Base-by-base conservation (phyloP, 2,888 invertebrate genomes). In the Pollenia labialis region DNA sequence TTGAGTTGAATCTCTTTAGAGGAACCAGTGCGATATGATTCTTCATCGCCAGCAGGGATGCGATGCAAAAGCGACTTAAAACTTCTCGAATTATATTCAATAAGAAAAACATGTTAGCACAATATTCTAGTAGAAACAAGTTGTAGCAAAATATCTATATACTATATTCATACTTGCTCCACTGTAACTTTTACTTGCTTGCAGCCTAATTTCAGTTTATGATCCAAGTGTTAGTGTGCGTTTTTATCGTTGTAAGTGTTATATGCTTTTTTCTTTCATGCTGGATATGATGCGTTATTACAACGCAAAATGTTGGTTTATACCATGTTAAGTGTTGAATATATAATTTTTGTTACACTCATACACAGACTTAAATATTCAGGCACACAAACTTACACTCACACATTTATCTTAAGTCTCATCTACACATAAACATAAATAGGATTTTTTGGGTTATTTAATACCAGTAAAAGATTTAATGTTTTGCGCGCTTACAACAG, bases 321-420 rank as follows among this genome's bases (percentile, higher is more conserved):
- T 86, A 16, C 71, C 69, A 76, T 83, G 75, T 79, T 79, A 82
- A 82, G 77, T 83, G 86, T 80, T 83, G 80, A 83, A 83, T 86
- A 76, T 76, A 66, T 72, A 71, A 76, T 80, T 80, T 74, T 64
- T 79, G 32, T 56, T 18, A 50, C 8, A 12, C 7, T 14, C 40
- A 40, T 60, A 46, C 32, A 3, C 12, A 44, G 9, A 11, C 66
- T 3, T 2, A 3, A n/a, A 11, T 3, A 2, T 12, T 18, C 23
- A 18, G 12, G 64, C 40, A 50, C 52, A 23, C n/a, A 3, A 12
- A 14, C 52, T 16, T 14, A 12, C 23, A 23, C 40, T n/a, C 1
- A 23, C 1, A 23, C 40, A 60, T 10, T 9, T 7, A 10, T 60
- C 44, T 48, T 32, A 32, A 32, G 32, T 32, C 32, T n/a, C 52